Conservation (phyloP, 2,888 invertebrate species). For the Tenthredo amoena region DNA sequence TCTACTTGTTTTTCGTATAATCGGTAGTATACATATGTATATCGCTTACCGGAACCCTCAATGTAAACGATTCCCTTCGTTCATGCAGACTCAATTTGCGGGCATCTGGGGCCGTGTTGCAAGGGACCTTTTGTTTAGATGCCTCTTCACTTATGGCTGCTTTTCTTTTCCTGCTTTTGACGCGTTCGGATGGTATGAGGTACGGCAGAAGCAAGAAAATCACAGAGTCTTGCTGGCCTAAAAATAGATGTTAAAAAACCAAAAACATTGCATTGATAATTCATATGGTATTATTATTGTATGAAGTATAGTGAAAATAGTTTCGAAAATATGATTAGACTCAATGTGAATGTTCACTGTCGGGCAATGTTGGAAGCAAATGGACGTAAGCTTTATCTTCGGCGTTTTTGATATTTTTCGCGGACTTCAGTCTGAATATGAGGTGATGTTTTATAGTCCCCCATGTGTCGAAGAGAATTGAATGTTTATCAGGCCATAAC, state of each 20-base stretch:
- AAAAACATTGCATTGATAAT: not conserved
- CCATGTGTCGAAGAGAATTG: not conserved
- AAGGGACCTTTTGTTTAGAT: not conserved
- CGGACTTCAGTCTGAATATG: not conserved
- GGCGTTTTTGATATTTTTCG: not conserved
- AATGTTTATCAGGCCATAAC: not conserved
- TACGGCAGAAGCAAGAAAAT: not conserved
- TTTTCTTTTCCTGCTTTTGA: not conserved
- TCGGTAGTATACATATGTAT: no score
- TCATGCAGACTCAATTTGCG: not conserved
- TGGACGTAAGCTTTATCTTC: slow-evolving; percentile 18
- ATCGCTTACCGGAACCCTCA: not conserved
- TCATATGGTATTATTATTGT: no score
- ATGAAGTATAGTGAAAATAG: no score
- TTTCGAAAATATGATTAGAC: not conserved
- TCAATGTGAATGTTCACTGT: not conserved
- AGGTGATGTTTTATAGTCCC: not conserved
- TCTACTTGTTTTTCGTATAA: no score
- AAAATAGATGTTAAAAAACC: no score
- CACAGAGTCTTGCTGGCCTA: not conserved
- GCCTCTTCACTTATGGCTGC: not conserved
- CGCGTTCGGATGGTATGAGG: not conserved
- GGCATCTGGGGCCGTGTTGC: not conserved
- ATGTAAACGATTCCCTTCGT: slow-evolving; percentile 5
- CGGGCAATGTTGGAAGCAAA: not conserved